Base-by-base conservation (phyloP, 2,888 invertebrate genomes). In the Antheraea yamamai region DNA sequence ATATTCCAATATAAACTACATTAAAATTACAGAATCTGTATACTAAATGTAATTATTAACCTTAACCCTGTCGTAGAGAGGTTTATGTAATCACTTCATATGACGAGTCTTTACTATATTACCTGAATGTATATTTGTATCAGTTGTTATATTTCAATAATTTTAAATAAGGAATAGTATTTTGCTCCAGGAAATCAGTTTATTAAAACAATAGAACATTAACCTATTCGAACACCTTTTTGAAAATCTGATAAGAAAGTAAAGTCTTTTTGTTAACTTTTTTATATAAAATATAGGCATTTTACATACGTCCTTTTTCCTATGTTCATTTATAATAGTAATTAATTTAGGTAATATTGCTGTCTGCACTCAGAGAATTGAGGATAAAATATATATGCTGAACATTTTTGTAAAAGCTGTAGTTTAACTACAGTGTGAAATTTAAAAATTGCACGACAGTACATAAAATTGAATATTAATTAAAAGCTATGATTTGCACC, bases 71-170 rank as follows among this genome's bases (percentile, higher is more conserved):
- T 83, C 80, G 85, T 85, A 84, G 81, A 79, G 64, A 83, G 89
- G 95, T 95, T 95, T 95, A 95, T 95, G 95, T 95, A 95, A 95
- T 95, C 95, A 91, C 88, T 82, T 20, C 8, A 80, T 85, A 86
- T 92, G 91, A 89, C 90, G 89, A 85, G 78, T 88, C 82, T 81
- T 75, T 79, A 77, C 73, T 35, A 55, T 35, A 55, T 70, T 73
- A 30, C 52, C 51, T 51, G n/a, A 23, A 23, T 51, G 51, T 47
- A 58, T 58, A n/a, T 61, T 23, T 23, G 61, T 61, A 10, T 23
- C 4, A 61, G 23, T 61, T 23, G 23, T 61, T n/a, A 61, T 8
- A n/a, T 8, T 61, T 23, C 8, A 61, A 61, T 61, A 61, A 61
- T 61, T 61, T 61, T 23, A 23, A 61, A 61, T 23, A n/a, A 61